phyloP scores from a whole-genome alignment of 1,140 invertebrate genomes.

The Diplogasteroides magnus region DNA sequence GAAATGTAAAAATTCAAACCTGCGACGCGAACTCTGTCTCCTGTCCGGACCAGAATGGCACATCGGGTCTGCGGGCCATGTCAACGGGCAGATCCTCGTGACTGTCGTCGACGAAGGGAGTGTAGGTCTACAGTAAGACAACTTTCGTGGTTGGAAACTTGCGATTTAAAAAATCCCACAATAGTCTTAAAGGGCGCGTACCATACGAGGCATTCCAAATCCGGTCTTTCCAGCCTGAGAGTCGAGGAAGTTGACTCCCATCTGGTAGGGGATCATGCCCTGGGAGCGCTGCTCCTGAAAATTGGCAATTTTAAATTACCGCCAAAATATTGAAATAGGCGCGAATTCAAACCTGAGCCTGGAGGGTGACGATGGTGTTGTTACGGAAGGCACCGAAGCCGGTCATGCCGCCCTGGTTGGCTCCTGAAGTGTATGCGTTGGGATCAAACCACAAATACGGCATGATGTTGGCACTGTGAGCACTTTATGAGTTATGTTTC shows the following conservation, averaged over 20 bases:
- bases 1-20: slow-evolving; percentile 4
- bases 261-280: slow-evolving; percentile 55
- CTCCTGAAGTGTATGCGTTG: slow-evolving; percentile 32
- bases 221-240: slow-evolving; percentile 53
- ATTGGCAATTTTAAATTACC: slow-evolving; percentile 35
- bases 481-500: too few species aligned
- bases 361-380: slow-evolving; percentile 42
- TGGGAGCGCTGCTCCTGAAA: slow-evolving; percentile 9
- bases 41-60: slow-evolving; percentile 53
- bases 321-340: not conserved
- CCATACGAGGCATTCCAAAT: slow-evolving; percentile 48
- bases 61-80: slow-evolving; percentile 50
- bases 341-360: slow-evolving; percentile 21
- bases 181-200: too few species aligned
- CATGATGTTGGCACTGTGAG: not conserved
- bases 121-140: slow-evolving; percentile 29
- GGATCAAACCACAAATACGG: slow-evolving; percentile 14
- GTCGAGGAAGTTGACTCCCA: slow-evolving; percentile 55
- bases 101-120: slow-evolving; percentile 49
- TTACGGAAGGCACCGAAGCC: slow-evolving; percentile 55
- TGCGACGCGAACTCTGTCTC: slow-evolving; percentile 54
- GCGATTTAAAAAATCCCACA: too few species aligned
- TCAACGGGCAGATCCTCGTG: slow-evolving; percentile 54
- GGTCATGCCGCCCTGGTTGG: slow-evolving; percentile 51
- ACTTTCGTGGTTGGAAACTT: too few species aligned